phyloP scores from a whole-genome alignment of 2,888 invertebrate genomes.

The Acanthococcus lagerstroemiae region DNA sequence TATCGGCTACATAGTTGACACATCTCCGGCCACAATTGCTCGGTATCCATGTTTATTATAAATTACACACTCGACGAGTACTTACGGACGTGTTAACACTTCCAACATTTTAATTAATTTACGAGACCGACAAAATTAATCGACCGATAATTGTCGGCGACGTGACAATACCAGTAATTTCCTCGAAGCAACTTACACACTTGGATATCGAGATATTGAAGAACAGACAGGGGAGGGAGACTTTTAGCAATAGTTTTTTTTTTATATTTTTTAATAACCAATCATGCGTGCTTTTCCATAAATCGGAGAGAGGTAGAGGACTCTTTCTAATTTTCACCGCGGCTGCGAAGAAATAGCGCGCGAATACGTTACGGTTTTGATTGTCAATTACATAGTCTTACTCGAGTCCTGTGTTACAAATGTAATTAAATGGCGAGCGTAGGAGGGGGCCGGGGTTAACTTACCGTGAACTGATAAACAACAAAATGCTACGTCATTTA shows the following conservation, averaged over 20 bases:
- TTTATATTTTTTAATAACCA: too few species aligned
- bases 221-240: too few species aligned
- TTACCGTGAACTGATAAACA: conserved; percentile 23
- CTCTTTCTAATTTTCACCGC: neutral
- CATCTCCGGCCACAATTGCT: too few species aligned
- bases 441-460: neutral
- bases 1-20: too few species aligned
- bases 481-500: conserved; percentile 24
- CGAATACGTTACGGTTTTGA: conserved; percentile 19
- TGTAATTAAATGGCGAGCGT: conserved; percentile 18
- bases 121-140: neutral
- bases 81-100: neutral
- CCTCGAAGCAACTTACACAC: too few species aligned
- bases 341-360: neutral
- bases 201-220: too few species aligned
- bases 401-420: conserved; percentile 1
- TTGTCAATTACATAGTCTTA: conserved; percentile 25
- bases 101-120: neutral
- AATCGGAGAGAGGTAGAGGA: neutral
- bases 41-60: neutral
- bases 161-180: neutral
- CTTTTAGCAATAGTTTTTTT: too few species aligned
- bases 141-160: neutral
- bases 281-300: neutral
- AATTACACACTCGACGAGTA: neutral